These are phyloP conservation scores for Hypanus sabinus DNA, from an alignment of 2,113 vertebrate species.

Conservation along the genomic window DNA sequence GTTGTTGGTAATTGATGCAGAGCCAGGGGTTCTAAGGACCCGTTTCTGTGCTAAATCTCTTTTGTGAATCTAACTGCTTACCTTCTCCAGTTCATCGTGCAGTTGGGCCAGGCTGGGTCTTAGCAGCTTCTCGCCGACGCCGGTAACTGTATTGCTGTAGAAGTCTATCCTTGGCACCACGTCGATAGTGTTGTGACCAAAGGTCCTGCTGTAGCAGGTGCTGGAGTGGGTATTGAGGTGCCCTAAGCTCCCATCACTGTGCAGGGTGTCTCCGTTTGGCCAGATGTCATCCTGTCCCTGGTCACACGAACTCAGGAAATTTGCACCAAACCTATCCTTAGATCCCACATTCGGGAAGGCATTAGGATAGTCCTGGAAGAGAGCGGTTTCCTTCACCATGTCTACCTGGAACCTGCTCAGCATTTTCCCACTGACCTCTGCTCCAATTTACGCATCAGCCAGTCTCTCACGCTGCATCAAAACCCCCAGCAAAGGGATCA, in stretches of 20 bases:
- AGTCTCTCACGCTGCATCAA: background rate
- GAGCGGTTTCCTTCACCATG: background rate
- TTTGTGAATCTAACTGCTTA: background rate
- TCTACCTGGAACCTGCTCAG: conserved; percentile 3
- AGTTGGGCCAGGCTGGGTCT: conserved; percentile 36
- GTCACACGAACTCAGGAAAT: background rate
- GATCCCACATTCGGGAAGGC: background rate
- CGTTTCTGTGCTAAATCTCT: too few species aligned
- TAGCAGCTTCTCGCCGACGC: background rate
- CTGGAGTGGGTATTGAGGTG: background rate
- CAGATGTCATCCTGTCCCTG: background rate
- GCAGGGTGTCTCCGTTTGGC: background rate
- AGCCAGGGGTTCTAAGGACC: too few species aligned
- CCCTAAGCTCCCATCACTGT: background rate
- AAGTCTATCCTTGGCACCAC: conserved; percentile 31
- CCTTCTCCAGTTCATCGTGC: conserved; percentile 29
- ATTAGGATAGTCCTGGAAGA: background rate
- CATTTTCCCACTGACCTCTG: background rate
- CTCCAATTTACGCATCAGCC: background rate
- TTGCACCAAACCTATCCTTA: conserved; percentile 14
- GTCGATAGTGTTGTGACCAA: conserved; percentile 36
- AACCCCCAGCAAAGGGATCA: background rate
- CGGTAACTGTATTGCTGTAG: conserved; percentile 18
- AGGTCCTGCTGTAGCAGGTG: background rate
- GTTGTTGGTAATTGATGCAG: too few species aligned